Base-by-base conservation (phyloP, 2,888 invertebrate genomes). In the Hirtodrosophila trivittata region DNA sequence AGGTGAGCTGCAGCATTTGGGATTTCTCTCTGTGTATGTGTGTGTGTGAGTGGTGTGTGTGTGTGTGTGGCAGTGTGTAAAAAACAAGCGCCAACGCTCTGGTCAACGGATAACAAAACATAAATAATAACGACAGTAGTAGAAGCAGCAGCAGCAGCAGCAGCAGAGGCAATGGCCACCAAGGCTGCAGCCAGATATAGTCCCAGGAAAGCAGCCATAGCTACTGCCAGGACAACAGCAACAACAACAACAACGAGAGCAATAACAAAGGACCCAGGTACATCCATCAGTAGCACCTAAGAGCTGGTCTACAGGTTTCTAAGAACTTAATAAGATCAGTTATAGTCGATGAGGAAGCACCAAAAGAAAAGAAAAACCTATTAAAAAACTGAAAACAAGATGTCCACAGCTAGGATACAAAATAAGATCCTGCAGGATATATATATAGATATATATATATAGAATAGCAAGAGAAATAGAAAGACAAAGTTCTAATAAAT, bases 41-140 rank as follows among this genome's bases (percentile, higher is more conserved):
- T 35, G 41, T 59, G 43, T 51, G 39, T 49, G 51, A 21, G 8
- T 33, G n/a, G 35, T 43, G 28, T 57, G 43, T 32, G 13, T 42
- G 35, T 38, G 21, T 43, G 49, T 56, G 14, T 41, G 35, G 28
- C 28, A 41, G 42, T 60, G 43, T 52, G 39, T 50, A 67, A 66
- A 74, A 77, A 86, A 80, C 78, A 75, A 83, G 80, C 76, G 66
- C 66, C 76, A 77, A 82, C 64, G 72, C 84, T 87, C 85, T 86
- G 85, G 85, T 81, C 78, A 86, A 78, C 87, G 86, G 83, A 87
- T 77, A 87, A 87, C 87, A 86, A 82, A 81, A 82, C 88, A 88
- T 88, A 88, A 88, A 88, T 88, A 87, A 88, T 88, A 88, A 88
- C 81, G 80, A 77, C 82, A 75, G 62, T 18, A 59, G 66, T 50